phyloP scores from a whole-genome alignment of 2,888 invertebrate species.

The Didymodactylos carnosus region DNA sequence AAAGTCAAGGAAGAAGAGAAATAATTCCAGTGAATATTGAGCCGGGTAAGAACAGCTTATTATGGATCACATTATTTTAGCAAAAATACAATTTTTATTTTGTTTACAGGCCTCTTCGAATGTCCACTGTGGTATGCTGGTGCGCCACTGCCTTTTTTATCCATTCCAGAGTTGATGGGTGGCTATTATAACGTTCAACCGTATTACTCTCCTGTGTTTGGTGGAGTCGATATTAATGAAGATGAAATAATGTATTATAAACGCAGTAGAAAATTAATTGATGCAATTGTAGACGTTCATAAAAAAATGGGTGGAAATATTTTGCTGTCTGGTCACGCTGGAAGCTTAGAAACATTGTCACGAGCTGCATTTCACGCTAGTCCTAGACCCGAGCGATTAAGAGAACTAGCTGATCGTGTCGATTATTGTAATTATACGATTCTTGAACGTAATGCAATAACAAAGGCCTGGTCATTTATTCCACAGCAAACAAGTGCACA shows the following conservation, averaged over 20 bases:
- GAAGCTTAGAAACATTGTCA: conserved; percentile 52
- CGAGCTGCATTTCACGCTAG: background rate
- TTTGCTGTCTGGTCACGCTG: conserved; percentile 71
- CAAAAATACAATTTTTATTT: background rate
- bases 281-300: background rate
- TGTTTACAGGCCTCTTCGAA: background rate
- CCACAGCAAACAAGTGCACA: background rate
- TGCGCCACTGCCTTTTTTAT: background rate
- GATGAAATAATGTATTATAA: background rate
- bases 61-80: no score
- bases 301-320: conserved; percentile 50
- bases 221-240: background rate
- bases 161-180: background rate
- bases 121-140: background rate
- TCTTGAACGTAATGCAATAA: background rate
- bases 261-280: background rate
- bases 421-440: background rate
- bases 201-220: background rate
- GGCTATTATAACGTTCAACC: background rate
- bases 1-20: conserved; percentile 40
- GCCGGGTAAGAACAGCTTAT: conserved; percentile 45
- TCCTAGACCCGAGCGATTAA: background rate
- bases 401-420: background rate
- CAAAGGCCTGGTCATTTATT: background rate
- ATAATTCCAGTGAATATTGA: conserved; percentile 43